Evolutionary conservation across 2,888 invertebrate genomes (phyloP), one percentile per base, ranked within the genome.

Genomic region (Rhodophaea formosa): DNA sequence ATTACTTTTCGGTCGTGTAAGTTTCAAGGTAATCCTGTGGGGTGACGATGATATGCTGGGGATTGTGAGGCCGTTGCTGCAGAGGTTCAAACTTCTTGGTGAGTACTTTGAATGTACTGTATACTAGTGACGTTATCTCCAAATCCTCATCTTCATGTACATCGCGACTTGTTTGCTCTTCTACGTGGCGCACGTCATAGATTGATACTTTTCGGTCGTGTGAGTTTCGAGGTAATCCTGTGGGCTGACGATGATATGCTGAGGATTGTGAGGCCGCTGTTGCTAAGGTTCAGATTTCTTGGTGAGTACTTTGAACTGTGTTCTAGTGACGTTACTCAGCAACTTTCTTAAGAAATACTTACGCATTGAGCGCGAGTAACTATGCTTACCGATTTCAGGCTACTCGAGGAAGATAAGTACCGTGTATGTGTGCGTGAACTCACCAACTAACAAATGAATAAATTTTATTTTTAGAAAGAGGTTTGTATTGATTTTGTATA

Each of bases 111-210:
- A 6, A 39, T 12, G 17, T 23, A 23, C 23, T 23, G 2, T 23
- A 23, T 23, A 23, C 23, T 23, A 3, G 3, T 23, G 23, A 3
- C 23, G 23, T 3, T 23, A 23, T 23, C 23, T 23, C 12, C 92
- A 92, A 66, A 89, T 92, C 47, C 79, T 92, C 15, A 88, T 92
- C 51, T 89, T 92, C 78, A 88, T 91, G 86, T 92, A 92, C 77
- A 88, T 91, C 57, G 88, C 82, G 57, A 88, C 87, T 8, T 92
- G 91, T 66, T 75, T 91, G 14, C 62, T 92, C 52, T 89, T 92
- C 72, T 92, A 92, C 69, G 84, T 90, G 43, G 90, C 88, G 1
- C 88, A 90, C 57, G 82, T 91, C 56, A 89, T 92, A 59, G 92
- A 92, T 65, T 91, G 88, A 62, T 91, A 90, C 66, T 74, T 90